Base-by-base conservation (phyloP, 2,797 vertebrate species). In the Staurois parvus region DNA sequence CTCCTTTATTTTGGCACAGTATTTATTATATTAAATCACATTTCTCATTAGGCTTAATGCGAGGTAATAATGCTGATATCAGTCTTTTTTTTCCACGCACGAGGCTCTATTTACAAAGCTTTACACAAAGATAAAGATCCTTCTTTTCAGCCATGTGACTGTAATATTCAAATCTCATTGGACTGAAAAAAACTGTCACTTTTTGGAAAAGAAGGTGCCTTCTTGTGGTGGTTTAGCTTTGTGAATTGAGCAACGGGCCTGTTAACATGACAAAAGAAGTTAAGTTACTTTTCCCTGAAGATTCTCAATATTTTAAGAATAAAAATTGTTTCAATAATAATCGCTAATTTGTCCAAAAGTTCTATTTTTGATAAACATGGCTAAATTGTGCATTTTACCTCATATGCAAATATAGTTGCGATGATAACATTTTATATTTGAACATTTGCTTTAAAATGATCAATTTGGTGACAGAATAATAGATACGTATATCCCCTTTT, bases 1-100 rank as follows among this genome's bases (percentile, higher is more conserved):
- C 66, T 85, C 73, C 69, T 85, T 48, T 73, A 67, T 73, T 85
- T 93, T 91, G 94, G 94, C 94, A 95, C 94, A 94, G 72, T 79
- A 64, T 73, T 85, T 59, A 32, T n/a, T 40, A 67, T 72, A 84
- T 37, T 69, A 70, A 77, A 56, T 67, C 24, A 67, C 37, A 26
- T 59, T 73, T 52, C 66, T 30, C 12, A 79, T 92, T 88, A 90
- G 93, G 93, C 93, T 91, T 91, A 91, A 91, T 91, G 93, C 93
- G 94, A 95, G 94, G 94, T 94, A 93, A 95, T 93, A 93, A 90
- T 91, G 93, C 92, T 94, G 94, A 94, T 62, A 59, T 81, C 72
- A 75, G 75, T 68, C 69, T 59, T 56, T 69, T 21, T 68, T 11
- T 42, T 28, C 3, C 26, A 66, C 64, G 28, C 1, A 59, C n/a